Evolutionary conservation across 1,140 invertebrate genomes (phyloP).

Genomic region (Drosophila pectinifera): DNA sequence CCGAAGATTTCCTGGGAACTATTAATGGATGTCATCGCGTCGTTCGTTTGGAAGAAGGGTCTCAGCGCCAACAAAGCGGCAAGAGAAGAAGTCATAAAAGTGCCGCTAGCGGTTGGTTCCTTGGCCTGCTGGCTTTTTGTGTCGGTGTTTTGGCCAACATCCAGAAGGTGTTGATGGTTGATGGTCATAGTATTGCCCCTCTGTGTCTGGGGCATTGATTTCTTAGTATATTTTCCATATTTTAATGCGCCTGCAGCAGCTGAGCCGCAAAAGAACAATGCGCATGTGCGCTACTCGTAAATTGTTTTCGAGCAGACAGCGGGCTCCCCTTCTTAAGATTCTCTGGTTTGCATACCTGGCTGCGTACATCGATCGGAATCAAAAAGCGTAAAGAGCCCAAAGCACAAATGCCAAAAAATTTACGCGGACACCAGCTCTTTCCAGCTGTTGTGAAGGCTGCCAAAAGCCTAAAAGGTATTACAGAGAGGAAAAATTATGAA

Average conservation of each 20-base stretch:
- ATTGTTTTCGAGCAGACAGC: constrained; percentile 46
- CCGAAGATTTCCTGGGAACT: constrained; percentile 5
- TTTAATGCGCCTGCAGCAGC: constrained; percentile 32
- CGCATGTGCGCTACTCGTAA: constrained; percentile 73
- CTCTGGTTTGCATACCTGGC: constrained; percentile 62
- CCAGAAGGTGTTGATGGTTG: constrained; percentile 73
- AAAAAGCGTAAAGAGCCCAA: constrained; percentile 75
- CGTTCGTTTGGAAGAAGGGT: not conserved
- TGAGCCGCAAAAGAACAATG: constrained; percentile 56
- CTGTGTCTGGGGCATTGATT: constrained; percentile 50
- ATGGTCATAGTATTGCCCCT: constrained; percentile 38
- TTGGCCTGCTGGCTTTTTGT: constrained; percentile 61
- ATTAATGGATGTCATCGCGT: constrained; percentile 39
- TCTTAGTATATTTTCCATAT: constrained; percentile 24
- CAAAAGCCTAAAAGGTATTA: constrained; percentile 12
- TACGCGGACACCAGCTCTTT: constrained; percentile 51
- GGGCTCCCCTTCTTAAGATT: constrained; percentile 1
- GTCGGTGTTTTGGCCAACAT: constrained; percentile 24
- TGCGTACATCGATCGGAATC: constrained; percentile 77
- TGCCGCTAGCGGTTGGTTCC: constrained; percentile 63
- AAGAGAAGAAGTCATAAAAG: constrained; percentile 74
- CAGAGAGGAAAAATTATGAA: constrained; percentile 4
- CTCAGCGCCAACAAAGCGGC: not conserved
- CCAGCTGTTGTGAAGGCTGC: constrained; percentile 72
- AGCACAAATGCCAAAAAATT: constrained; percentile 78